Evolutionary conservation across 2,888 invertebrate genomes (phyloP).

Genomic region (Phengaris alcon): DNA sequence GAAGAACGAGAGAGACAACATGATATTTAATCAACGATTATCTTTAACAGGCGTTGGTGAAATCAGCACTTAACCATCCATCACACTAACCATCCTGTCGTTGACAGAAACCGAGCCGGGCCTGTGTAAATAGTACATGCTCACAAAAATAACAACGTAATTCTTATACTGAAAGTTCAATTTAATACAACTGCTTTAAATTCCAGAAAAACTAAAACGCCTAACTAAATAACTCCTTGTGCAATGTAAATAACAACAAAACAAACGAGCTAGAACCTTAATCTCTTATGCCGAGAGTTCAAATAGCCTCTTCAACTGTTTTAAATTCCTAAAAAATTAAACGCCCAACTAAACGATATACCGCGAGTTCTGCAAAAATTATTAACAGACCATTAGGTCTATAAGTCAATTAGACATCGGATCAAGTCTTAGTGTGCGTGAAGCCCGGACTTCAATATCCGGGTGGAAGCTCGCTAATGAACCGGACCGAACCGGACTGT

Average conservation of each 20-base stretch:
- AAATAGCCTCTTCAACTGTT: too few species aligned
- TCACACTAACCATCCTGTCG: constrained; percentile 8
- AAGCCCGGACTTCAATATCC: constrained; percentile 8
- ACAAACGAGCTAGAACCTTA: too few species aligned
- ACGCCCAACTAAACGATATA: neutral
- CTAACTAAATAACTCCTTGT: too few species aligned
- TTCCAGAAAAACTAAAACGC: too few species aligned
- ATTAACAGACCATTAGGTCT: constrained; percentile 7
- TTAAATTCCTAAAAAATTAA: neutral
- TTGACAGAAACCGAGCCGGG: neutral
- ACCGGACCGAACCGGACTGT: neutral
- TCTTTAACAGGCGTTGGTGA: too few species aligned
- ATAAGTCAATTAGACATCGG: neutral
- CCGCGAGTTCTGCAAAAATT: neutral
- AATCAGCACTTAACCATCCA: neutral
- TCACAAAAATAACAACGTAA: neutral
- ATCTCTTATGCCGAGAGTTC: too few species aligned
- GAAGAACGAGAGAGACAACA: too few species aligned
- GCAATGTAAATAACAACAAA: too few species aligned
- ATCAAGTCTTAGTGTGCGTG: neutral
- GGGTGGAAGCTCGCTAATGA: constrained; percentile 19
- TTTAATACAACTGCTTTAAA: neutral
- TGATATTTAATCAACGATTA: too few species aligned
- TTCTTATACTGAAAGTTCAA: neutral
- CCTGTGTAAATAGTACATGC: neutral